These are phyloP conservation scores for Chionodraco myersi DNA, from an alignment of 2,113 vertebrate species.

Conservation along the genomic window DNA sequence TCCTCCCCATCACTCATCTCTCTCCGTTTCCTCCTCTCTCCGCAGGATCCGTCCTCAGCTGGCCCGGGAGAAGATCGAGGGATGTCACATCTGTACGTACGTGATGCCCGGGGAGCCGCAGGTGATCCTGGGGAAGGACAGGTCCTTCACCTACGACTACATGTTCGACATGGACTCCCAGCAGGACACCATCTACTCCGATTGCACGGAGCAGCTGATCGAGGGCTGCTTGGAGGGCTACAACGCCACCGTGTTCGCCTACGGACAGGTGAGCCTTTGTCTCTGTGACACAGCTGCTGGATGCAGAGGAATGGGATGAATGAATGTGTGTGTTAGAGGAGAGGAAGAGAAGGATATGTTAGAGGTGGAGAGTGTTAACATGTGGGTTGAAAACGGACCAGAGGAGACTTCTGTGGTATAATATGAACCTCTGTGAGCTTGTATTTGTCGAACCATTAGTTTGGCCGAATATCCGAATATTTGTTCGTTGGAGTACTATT, in stretches of 20 bases:
- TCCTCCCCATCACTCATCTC: background rate
- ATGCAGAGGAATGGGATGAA: background rate
- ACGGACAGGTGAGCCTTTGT: constrained; percentile 90
- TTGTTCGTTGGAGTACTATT: too few species aligned
- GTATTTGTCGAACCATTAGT: background rate
- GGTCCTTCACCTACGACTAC: constrained; percentile 97
- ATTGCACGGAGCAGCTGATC: constrained; percentile 95
- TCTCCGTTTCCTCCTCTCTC: background rate
- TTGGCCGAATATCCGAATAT: too few species aligned
- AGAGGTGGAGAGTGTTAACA: constrained; percentile 11
- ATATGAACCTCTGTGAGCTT: background rate
- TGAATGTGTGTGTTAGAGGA: background rate
- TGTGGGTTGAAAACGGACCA: constrained; percentile 16
- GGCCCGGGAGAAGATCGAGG: constrained; percentile 96
- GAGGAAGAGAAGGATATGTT: background rate
- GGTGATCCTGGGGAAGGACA: constrained; percentile 97
- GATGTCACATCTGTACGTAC: constrained; percentile 97
- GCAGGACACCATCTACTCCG: constrained; percentile 90
- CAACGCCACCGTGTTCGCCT: constrained; percentile 97
- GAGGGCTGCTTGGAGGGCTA: constrained; percentile 98
- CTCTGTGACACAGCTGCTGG: background rate
- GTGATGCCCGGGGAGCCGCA: constrained; percentile 96
- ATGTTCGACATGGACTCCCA: constrained; percentile 94
- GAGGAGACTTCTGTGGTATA: background rate
- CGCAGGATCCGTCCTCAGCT: constrained; percentile 95